phyloP scores from a whole-genome alignment of 2,797 vertebrate genomes.

The Microchirus variegatus region DNA sequence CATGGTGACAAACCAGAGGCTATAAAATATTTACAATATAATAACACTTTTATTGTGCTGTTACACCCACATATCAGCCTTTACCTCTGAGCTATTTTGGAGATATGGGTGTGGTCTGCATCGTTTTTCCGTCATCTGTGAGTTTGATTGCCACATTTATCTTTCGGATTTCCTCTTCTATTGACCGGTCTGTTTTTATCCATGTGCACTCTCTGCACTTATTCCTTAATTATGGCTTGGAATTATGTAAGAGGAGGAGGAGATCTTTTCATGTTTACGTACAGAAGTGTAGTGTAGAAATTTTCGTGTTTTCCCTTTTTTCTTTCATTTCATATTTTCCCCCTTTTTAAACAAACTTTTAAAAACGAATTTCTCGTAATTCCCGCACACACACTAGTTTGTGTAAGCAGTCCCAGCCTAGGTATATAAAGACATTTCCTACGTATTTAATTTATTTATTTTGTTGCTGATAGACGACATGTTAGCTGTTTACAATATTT shows the following conservation, averaged over 20 bases:
- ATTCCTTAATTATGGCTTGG: constrained; percentile 27
- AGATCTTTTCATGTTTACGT: constrained; percentile 9
- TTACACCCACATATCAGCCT: constrained; percentile 27
- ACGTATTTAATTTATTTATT: too few species aligned
- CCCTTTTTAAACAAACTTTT: too few species aligned
- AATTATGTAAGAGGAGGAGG: constrained; percentile 5
- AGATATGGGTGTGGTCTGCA: constrained; percentile 31
- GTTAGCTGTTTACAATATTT: too few species aligned
- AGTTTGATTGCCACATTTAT: constrained; percentile 43
- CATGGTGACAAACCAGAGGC: constrained; percentile 42
- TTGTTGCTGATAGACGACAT: too few species aligned
- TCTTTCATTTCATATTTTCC: neutral
- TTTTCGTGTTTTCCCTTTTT: neutral
- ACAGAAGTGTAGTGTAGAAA: neutral
- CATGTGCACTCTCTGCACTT: constrained; percentile 26
- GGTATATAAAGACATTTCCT: too few species aligned
- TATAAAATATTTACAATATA: constrained; percentile 67
- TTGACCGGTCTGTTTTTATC: constrained; percentile 28
- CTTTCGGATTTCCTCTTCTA: constrained; percentile 26
- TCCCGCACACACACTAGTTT: too few species aligned
- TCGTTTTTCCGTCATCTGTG: constrained; percentile 27
- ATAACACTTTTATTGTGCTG: constrained; percentile 53
- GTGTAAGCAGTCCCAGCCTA: too few species aligned
- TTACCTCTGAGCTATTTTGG: constrained; percentile 20
- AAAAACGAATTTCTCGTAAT: too few species aligned